Conservation (phyloP, 2,888 invertebrate genomes). For the Glaucopsyche alexis region DNA sequence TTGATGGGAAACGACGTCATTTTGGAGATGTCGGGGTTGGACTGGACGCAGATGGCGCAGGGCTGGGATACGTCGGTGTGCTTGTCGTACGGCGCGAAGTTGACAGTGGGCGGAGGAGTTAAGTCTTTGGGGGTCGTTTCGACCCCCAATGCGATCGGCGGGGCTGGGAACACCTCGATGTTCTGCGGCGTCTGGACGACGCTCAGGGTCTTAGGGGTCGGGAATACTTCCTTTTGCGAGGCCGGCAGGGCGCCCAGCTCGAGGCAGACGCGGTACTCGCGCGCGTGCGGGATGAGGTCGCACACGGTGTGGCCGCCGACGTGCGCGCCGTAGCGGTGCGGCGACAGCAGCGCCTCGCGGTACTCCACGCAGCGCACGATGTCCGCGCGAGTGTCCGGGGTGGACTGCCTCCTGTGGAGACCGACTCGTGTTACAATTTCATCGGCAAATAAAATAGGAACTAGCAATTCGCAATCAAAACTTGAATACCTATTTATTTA, state of each 20-base stretch:
- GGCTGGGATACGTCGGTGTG: conserved; percentile 57
- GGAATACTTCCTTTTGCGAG: neutral
- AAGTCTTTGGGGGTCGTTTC: conserved; percentile 29
- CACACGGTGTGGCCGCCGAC: conserved; percentile 59
- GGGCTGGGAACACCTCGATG: neutral
- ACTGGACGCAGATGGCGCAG: conserved; percentile 66
- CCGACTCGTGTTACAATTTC: neutral
- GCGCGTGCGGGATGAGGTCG: conserved; percentile 63
- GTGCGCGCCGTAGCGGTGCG: conserved; percentile 50
- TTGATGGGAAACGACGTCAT: conserved; percentile 66
- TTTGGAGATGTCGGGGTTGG: conserved; percentile 66
- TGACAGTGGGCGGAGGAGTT: conserved; percentile 59
- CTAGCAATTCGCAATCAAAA: too few relatives aligned
- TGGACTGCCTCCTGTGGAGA: conserved; percentile 54
- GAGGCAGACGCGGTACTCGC: conserved; percentile 74
- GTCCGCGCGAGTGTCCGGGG: conserved; percentile 67
- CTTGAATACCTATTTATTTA: too few relatives aligned
- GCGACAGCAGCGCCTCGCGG: conserved; percentile 55
- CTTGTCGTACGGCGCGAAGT: conserved; percentile 62
- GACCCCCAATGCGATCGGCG: neutral
- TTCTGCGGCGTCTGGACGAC: neutral
- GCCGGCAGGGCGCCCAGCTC: conserved; percentile 67
- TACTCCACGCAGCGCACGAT: conserved; percentile 75
- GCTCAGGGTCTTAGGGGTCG: neutral
- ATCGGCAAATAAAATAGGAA: too few relatives aligned